Evolutionary conservation across 2,888 invertebrate species (phyloP), one percentile per base, ranked within the genome.

Genomic region (Drosophila quinaria): DNA sequence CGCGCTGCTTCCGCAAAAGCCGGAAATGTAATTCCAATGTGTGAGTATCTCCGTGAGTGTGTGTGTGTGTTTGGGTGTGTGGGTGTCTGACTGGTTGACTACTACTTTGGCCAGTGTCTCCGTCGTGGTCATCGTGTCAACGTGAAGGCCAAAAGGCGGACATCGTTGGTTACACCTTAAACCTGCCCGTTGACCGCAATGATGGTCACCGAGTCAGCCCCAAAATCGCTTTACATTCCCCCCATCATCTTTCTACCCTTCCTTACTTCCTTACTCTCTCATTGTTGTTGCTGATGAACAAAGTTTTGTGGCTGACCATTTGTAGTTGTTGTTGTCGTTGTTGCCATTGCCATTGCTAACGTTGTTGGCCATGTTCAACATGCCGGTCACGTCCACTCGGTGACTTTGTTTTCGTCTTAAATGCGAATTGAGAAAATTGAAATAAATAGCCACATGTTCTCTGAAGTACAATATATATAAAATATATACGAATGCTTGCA

Each of bases 361-460:
- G 37, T 52, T 47, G 78, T 56, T 81, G 50, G 25, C 33, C 64
- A 56, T 58, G 64, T 42, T 58, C 25, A 56, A 52, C 68, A 89
- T 87, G 83, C 80, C 49, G 70, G 73, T 87, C 91, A 90, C 89
- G 89, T 90, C 76, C 76, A 33, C 59, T 81, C 66, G 76, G 78
- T 90, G 75, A 84, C 82, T 78, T 86, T 84, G 76, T 86, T 90
- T 82, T 85, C 84, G 90, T 86, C 84, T 87, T 88, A 88, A 88
- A 88, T 82, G 72, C 77, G 84, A 89, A 89, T 82, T 85, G 86
- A 82, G 89, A 86, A 84, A 89, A 89, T 88, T 86, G 87, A 89
- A 81, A 88, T 79, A 76, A 76, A 79, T 74, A 79, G 75, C 75
- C 79, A 58, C 75, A 76, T 74, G 75, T 61, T 78, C 58, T 58